Percentiles rank a stretch among this genome's conserved stretches.
Conservation (phyloP, 2,888 invertebrate species). For the Pyrrhia umbra region DNA sequence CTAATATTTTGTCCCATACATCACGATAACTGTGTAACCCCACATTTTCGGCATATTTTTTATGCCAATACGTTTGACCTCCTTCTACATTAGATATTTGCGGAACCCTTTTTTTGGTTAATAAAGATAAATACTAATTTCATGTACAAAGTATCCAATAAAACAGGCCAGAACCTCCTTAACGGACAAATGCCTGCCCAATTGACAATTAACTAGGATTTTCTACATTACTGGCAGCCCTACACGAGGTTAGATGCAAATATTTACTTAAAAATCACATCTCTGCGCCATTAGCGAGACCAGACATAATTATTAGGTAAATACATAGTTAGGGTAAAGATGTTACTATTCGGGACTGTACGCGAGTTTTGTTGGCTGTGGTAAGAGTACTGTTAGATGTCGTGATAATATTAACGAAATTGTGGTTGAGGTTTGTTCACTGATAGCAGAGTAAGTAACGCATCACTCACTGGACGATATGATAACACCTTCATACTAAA, state of each 20-base stretch:
- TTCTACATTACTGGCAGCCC: constrained; percentile 28
- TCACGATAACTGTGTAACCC: too few relatives aligned
- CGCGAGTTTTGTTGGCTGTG: background rate
- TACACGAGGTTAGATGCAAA: constrained; percentile 36
- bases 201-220: background rate
- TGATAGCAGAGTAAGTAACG: too few relatives aligned
- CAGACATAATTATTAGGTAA: constrained; percentile 52
- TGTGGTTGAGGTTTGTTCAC: background rate
- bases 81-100: background rate
- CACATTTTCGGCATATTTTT: background rate
- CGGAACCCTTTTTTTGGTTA: background rate
- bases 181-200: background rate
- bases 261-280: constrained; percentile 48
- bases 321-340: constrained; percentile 33
- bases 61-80: background rate
- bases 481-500: background rate
- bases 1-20: background rate
- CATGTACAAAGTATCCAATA: background rate
- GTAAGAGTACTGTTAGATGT: constrained; percentile 4
- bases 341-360: constrained; percentile 8
- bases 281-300: constrained; percentile 50
- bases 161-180: background rate
- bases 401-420: constrained; percentile 5
- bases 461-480: background rate
- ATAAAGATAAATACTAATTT: background rate